These are phyloP conservation scores for Beaufortia kweichowensis DNA, from an alignment of 2,113 vertebrate species.

Conservation along the genomic window DNA sequence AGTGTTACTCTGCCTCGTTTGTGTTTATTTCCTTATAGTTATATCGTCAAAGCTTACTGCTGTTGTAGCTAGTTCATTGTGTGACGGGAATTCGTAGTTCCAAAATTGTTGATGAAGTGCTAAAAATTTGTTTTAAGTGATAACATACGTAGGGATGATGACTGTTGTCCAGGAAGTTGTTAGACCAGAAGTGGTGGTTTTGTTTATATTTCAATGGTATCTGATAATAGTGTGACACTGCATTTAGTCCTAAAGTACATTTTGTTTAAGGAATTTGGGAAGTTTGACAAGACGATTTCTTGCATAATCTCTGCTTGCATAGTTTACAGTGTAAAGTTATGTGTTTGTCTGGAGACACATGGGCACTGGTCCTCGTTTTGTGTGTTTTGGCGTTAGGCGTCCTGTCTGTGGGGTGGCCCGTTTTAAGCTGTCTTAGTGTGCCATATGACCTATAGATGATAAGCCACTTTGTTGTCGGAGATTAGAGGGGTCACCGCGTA, in stretches of 20 bases:
- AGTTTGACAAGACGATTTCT: background rate
- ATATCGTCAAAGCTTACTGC: background rate
- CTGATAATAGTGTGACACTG: constrained; percentile 13
- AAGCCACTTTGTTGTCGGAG: constrained; percentile 78
- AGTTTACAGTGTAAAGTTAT: background rate
- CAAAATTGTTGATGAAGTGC: background rate
- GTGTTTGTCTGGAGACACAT: background rate
- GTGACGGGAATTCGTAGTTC: background rate
- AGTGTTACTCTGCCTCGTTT: background rate
- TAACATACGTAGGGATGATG: background rate
- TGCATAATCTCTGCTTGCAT: background rate
- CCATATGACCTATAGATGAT: constrained; percentile 76
- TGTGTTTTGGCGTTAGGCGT: background rate
- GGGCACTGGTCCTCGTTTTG: background rate
- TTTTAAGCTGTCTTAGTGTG: constrained; percentile 68
- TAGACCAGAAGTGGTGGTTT: constrained; percentile 34
- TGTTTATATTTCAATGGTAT: constrained; percentile 34
- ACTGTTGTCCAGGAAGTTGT: constrained; percentile 9
- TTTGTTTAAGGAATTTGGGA: background rate
- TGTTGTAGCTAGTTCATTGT: background rate
- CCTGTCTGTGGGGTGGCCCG: constrained; percentile 46
- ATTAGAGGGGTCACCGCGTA: constrained; percentile 76
- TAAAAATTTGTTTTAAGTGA: constrained; percentile 1
- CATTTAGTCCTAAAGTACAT: background rate
- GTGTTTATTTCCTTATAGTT: background rate